phyloP scores from a whole-genome alignment of 1,140 invertebrate species.

The Drosophila busckii region DNA sequence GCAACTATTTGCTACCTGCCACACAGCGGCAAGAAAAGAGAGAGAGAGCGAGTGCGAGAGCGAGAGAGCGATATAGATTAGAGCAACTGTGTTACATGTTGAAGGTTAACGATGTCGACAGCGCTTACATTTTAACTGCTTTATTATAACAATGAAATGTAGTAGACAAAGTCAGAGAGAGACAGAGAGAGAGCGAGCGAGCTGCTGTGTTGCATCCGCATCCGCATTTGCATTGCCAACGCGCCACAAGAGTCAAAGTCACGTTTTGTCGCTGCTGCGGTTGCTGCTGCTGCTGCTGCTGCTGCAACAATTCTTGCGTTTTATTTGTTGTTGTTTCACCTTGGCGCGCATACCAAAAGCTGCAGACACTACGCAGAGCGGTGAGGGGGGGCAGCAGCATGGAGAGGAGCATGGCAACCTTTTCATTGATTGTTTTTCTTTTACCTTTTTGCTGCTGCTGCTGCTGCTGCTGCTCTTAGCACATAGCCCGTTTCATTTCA shows the following conservation, averaged over 20 bases:
- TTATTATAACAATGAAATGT: slow-evolving; percentile 45
- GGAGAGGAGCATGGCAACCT: slow-evolving; percentile 24
- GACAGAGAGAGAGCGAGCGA: slow-evolving; percentile 3
- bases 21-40: neutral
- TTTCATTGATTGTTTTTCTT: slow-evolving; percentile 69
- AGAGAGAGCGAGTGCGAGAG: neutral
- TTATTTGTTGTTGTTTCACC: slow-evolving; percentile 34
- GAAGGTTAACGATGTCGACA: slow-evolving; percentile 41
- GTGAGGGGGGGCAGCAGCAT: neutral
- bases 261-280: slow-evolving; percentile 19
- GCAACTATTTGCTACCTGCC: slow-evolving; percentile 22
- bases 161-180: neutral
- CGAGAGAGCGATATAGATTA: neutral
- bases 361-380: neutral
- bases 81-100: slow-evolving; percentile 11
- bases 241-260: slow-evolving; percentile 13
- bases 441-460: slow-evolving; percentile 13
- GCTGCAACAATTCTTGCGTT: no score
- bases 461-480: neutral
- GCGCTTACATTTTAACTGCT: slow-evolving; percentile 55
- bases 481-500: slow-evolving; percentile 45
- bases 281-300: no score
- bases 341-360: slow-evolving; percentile 38
- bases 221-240: slow-evolving; percentile 14
- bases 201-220: slow-evolving; percentile 13